Percentiles rank a stretch among this genome's conserved stretches.
Evolutionary conservation across 2,888 invertebrate species (phyloP).

Genomic region (Hirtodrosophila confusa): DNA sequence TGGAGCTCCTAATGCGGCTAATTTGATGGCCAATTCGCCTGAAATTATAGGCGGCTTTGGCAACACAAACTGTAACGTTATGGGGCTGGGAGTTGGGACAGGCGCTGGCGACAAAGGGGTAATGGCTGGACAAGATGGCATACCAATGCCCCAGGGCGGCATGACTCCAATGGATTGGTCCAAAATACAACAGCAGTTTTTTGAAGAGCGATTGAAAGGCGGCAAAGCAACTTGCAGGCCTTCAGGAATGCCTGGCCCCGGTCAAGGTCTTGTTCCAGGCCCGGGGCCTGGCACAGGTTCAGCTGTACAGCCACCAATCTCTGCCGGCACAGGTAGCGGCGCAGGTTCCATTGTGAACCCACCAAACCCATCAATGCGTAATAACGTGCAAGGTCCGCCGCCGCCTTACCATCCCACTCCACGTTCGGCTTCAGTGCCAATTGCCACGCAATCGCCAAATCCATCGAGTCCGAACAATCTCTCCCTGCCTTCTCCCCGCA

Average conservation of each 20-base stretch:
- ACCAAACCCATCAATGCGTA: conserved; percentile 43
- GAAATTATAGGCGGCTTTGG: conserved; percentile 58
- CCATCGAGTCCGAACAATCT: conserved; percentile 90
- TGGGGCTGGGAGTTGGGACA: conserved; percentile 32
- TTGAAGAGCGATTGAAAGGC: conserved; percentile 87
- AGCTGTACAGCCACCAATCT: conserved; percentile 3
- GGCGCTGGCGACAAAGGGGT: conserved; percentile 38
- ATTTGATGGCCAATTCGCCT: conserved; percentile 54
- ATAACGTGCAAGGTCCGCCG: conserved; percentile 88
- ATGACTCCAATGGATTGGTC: conserved; percentile 94
- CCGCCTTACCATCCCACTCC: conserved; percentile 91
- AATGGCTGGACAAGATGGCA: conserved; percentile 45
- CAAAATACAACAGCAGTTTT: conserved; percentile 94
- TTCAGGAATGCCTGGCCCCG: conserved; percentile 51
- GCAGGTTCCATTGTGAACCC: conserved; percentile 11
- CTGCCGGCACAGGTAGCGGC: conserved; percentile 5
- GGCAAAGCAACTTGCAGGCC: conserved; percentile 67
- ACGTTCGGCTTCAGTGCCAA: conserved; percentile 90
- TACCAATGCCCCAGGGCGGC: conserved; percentile 60
- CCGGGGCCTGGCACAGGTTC: conserved; percentile 5
- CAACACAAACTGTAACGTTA: conserved; percentile 43
- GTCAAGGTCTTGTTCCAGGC: background rate
- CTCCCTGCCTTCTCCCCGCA: conserved; percentile 89
- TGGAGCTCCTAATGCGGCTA: conserved; percentile 36
- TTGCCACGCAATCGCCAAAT: conserved; percentile 90